Base-by-base conservation (phyloP, 1,140 invertebrate species). In the Drosophila orosa region DNA sequence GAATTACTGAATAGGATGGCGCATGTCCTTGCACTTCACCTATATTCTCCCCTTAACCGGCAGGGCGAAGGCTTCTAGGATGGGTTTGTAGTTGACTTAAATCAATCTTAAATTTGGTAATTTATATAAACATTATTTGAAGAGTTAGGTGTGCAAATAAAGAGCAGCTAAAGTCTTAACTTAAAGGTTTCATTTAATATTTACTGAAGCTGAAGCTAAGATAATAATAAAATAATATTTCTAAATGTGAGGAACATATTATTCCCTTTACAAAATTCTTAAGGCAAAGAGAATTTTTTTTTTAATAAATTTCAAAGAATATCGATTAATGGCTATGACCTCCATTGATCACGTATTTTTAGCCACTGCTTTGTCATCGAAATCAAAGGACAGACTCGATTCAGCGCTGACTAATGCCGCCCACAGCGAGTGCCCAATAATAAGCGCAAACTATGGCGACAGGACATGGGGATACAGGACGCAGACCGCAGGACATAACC, bases 381-480 rank as follows among this genome's bases (percentile, higher is more conserved):
- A 45, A 57, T 71, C 33, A 69, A 69, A 33, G 33, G 33, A 42
- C 66, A 71, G 65, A 58, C 67, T 17, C 22, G 25, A 40, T 33
- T 66, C 29, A 37, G n/a, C 31, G 61, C 62, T 66, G 65, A 65
- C 65, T 50, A 71, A 71, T 56, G 39, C 40, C 29, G 47, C 22
- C 40, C 25, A 29, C 33, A 65, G 33, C n/a, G 44, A 57, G 47
- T 55, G 57, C 17, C 67, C 50, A 75, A 75, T 54, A 76, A 76
- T 75, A 7, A 45, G 29, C 29, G 61, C 24, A 75, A 76, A 76
- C 73, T 76, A 68, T 56, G 63, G 56, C 40, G 48, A 67, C 52
- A 58, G 52, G 33, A 47, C n/a, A 10, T 22, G 15, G 27, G 24
- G 8, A 48, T 12, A 17, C 6, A 1, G 13, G 27, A 12, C 15